A percentile compares a stretch with the other conserved stretches of the same genome.
Conservation (phyloP, 2,797 vertebrate genomes). For the Eulemur albifrons region DNA sequence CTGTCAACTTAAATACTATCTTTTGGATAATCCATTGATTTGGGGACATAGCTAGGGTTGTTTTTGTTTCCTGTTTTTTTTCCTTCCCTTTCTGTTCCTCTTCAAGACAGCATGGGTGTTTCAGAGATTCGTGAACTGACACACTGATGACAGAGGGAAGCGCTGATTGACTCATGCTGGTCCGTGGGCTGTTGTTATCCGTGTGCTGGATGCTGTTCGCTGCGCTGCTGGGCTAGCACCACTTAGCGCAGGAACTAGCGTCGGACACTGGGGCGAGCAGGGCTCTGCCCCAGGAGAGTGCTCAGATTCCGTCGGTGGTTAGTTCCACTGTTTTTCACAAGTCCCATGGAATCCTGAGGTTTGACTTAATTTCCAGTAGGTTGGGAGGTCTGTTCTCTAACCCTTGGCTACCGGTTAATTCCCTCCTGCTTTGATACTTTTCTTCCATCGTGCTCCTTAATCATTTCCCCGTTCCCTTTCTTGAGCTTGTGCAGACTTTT, state of each 20-base stretch:
- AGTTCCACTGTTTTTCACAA: background rate
- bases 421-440: background rate
- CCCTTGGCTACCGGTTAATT: no score
- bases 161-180: background rate
- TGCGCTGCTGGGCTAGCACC: accelerated
- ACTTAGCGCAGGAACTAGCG: no score
- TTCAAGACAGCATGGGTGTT: background rate
- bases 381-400: background rate
- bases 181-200: accelerated
- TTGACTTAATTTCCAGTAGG: background rate
- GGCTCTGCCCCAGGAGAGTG: no score
- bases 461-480: background rate
- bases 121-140: background rate
- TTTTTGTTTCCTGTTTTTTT: background rate
- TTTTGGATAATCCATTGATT: background rate
- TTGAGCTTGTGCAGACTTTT: background rate
- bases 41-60: background rate
- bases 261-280: accelerated
- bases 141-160: accelerated
- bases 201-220: accelerated
- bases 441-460: background rate
- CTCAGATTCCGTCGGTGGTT: background rate
- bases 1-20: background rate
- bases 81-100: background rate
- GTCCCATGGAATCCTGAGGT: background rate